Conservation (phyloP, 2,888 invertebrate species). For the Rhingia rostrata region DNA sequence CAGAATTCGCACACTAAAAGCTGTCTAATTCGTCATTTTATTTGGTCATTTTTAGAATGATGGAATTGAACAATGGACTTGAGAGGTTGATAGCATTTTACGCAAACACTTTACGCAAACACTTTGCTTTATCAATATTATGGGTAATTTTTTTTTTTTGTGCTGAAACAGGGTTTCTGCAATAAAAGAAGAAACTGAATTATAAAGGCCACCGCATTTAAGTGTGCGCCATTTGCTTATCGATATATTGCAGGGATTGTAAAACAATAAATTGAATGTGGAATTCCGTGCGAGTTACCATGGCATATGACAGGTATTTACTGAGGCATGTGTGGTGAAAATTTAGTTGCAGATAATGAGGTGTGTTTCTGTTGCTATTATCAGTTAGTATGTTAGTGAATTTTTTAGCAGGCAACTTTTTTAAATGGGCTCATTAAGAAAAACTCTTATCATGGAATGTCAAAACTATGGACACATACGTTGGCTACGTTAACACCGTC, state of each 20-base stretch:
- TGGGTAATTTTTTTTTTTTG: neutral
- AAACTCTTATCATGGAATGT: no score
- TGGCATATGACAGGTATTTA: neutral
- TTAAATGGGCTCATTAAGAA: no score
- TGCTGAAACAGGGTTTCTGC: constrained; percentile 1
- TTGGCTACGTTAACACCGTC: no score
- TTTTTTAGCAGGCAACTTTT: no score
- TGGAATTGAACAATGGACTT: constrained; percentile 45
- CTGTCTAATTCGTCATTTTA: constrained; percentile 23
- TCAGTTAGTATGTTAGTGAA: no score
- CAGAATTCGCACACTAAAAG: constrained; percentile 7
- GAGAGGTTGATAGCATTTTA: constrained; percentile 22
- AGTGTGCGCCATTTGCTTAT: neutral
- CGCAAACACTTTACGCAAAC: neutral
- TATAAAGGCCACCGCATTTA: constrained; percentile 5
- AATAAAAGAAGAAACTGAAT: constrained; percentile 47
- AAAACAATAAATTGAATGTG: constrained; percentile 31
- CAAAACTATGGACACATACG: no score
- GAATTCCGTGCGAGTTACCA: neutral
- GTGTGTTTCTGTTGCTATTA: no score
- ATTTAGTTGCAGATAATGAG: no score
- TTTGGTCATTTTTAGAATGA: constrained; percentile 3
- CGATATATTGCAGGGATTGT: constrained; percentile 2
- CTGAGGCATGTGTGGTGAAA: no score
- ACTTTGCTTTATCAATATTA: constrained; percentile 12